phyloP scores from a whole-genome alignment of 2,888 invertebrate genomes.

The Tenthredo scrophulariae region DNA sequence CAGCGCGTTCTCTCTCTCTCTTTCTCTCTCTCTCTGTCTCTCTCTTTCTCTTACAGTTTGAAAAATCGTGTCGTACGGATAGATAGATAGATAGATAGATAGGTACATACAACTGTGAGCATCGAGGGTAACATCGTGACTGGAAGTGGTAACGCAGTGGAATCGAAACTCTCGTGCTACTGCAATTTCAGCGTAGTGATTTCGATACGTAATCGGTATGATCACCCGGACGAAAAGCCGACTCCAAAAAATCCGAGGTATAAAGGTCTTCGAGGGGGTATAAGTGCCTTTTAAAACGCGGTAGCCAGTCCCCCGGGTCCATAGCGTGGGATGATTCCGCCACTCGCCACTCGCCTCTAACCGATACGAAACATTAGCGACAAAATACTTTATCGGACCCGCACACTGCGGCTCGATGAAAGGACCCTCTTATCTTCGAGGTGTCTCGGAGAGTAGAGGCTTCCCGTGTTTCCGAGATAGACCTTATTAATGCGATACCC shows the following conservation, averaged over 20 bases:
- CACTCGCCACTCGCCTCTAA: constrained; percentile 25
- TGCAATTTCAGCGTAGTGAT: background rate
- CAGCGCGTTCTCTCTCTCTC: background rate
- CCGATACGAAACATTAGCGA: constrained; percentile 67
- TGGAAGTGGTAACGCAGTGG: background rate
- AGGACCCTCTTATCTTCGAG: constrained; percentile 72
- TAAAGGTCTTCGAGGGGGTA: background rate
- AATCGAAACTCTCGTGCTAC: constrained; percentile 7
- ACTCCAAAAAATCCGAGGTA: background rate
- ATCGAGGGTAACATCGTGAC: constrained; percentile 34
- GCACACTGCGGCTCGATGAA: constrained; percentile 72
- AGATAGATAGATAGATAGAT: background rate
- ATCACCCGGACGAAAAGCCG: background rate
- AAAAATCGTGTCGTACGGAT: constrained; percentile 31
- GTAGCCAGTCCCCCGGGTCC: constrained; percentile 17
- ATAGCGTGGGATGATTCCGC: constrained; percentile 35
- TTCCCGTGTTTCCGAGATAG: constrained; percentile 76
- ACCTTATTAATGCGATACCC: constrained; percentile 75
- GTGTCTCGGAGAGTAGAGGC: constrained; percentile 72
- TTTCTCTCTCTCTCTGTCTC: background rate
- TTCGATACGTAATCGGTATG: background rate
- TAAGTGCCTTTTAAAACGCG: constrained; percentile 51
- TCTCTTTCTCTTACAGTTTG: background rate
- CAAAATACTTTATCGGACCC: constrained; percentile 69
- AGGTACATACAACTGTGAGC: background rate